Conservation (phyloP, 2,888 invertebrate genomes). For the Caenorhabditis japonica region DNA sequence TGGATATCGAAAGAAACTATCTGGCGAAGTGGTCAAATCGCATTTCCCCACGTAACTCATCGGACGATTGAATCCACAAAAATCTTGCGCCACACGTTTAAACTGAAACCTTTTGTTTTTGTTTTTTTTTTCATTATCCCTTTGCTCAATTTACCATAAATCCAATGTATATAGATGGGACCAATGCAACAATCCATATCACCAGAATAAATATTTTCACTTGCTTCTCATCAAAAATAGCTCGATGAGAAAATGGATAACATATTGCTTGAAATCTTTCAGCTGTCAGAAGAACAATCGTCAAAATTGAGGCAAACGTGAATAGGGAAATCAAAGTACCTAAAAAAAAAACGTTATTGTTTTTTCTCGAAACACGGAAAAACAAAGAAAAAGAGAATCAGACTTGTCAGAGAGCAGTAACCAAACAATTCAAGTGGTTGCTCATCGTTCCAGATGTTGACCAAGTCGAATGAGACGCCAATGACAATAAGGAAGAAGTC, state of each 20-base stretch:
- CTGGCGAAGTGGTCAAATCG: slow-evolving; percentile 65
- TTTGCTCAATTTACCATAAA: slow-evolving; percentile 55
- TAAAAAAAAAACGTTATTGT: too few species aligned
- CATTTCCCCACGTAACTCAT: slow-evolving; percentile 66
- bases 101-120: slow-evolving; percentile 59
- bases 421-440: slow-evolving; percentile 65
- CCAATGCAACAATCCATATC: slow-evolving; percentile 71
- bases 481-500: slow-evolving; percentile 68
- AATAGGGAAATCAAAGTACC: slow-evolving; percentile 74
- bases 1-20: slow-evolving; percentile 55
- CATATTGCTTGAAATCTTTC: slow-evolving; percentile 76
- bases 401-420: slow-evolving; percentile 72
- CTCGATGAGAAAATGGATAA: slow-evolving; percentile 71
- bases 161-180: slow-evolving; percentile 74
- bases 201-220: slow-evolving; percentile 65
- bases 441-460: slow-evolving; percentile 70
- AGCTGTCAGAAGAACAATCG: slow-evolving; percentile 71
- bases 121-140: neutral
- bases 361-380: too few species aligned
- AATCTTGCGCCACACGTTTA: slow-evolving; percentile 70
- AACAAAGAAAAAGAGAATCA: neutral
- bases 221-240: slow-evolving; percentile 53
- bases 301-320: slow-evolving; percentile 75
- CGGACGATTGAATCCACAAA: slow-evolving; percentile 71
- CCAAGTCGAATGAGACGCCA: slow-evolving; percentile 75